phyloP scores from a whole-genome alignment of 2,113 vertebrate genomes.

The Hemiscyllium ocellatum region DNA sequence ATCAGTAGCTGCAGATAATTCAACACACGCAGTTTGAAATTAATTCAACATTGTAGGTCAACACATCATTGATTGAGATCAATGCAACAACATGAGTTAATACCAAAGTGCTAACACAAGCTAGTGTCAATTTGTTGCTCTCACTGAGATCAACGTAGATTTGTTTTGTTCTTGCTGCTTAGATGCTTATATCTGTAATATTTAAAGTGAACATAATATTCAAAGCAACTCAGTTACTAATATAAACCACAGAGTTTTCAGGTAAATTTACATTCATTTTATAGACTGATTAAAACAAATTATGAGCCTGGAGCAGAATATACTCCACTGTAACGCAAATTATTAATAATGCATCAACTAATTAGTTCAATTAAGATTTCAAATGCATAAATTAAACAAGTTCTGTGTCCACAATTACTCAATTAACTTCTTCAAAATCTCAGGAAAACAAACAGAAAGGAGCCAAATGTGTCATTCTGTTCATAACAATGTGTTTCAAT shows the following conservation, averaged over 20 bases:
- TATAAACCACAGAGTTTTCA: not conserved
- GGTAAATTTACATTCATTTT: not conserved
- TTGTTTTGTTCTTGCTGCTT: not conserved
- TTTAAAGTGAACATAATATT: not conserved
- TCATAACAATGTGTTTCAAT: not conserved
- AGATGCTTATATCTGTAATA: not conserved
- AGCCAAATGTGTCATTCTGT: not conserved
- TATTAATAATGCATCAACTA: not conserved
- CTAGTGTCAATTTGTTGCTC: not conserved
- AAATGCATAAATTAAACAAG: not conserved
- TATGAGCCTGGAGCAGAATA: not conserved
- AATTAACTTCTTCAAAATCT: not conserved
- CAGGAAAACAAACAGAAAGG: not conserved
- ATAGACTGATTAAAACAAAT: not conserved
- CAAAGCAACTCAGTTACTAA: not conserved
- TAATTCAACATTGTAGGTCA: constrained; percentile 8
- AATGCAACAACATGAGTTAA: not conserved
- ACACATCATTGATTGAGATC: not conserved
- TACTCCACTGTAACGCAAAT: not conserved
- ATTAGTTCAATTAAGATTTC: not conserved
- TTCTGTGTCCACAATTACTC: not conserved
- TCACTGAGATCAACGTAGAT: not conserved
- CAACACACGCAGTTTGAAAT: not conserved
- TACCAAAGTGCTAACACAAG: not conserved
- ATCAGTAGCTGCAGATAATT: not conserved